phyloP scores from a whole-genome alignment of 2,888 invertebrate genomes.

The Clunio marinus region DNA sequence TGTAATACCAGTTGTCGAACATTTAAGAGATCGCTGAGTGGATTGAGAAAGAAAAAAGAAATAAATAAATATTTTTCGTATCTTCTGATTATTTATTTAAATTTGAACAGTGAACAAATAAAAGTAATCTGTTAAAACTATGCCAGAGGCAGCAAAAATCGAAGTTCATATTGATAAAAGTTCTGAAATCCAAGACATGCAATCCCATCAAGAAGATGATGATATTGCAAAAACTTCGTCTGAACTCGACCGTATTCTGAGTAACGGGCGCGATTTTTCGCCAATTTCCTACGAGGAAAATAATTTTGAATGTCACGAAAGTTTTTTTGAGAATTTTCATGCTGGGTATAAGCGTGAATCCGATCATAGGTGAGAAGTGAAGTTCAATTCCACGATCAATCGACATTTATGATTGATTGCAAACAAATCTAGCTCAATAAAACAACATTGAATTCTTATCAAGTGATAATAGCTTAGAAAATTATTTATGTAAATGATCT shows the following conservation, averaged over 20 bases:
- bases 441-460: too few relatives aligned
- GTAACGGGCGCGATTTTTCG: not conserved
- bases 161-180: not conserved
- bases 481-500: too few relatives aligned
- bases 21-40: too few relatives aligned
- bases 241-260: not conserved
- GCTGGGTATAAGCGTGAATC: not conserved
- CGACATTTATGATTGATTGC: too few relatives aligned
- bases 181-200: not conserved
- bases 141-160: not conserved
- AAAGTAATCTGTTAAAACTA: too few relatives aligned
- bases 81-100: too few relatives aligned
- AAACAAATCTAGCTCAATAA: too few relatives aligned
- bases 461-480: too few relatives aligned
- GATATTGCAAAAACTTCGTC: not conserved
- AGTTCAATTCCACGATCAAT: too few relatives aligned
- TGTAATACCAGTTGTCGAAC: not conserved
- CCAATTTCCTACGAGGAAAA: not conserved
- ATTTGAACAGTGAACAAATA: too few relatives aligned
- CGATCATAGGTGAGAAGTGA: constrained; percentile 8
- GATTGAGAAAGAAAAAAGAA: too few relatives aligned
- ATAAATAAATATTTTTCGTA: too few relatives aligned
- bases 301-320: not conserved
- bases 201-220: not conserved
- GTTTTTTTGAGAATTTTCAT: not conserved